phyloP scores from a whole-genome alignment of 2,797 vertebrate genomes.

The Sebastes flavidus region DNA sequence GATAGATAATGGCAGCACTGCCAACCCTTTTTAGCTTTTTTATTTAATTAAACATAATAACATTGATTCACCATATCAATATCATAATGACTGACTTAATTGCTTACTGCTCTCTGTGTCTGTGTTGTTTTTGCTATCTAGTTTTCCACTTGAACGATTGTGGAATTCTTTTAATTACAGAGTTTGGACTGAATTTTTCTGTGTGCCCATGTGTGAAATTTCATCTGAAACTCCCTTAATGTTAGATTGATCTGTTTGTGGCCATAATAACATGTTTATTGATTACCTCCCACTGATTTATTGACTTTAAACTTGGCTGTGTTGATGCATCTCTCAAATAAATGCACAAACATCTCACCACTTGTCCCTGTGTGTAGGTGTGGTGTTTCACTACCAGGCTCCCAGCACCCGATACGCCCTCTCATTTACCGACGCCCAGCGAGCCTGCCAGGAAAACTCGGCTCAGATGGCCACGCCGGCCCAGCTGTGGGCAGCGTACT shows the following conservation, averaged over 20 bases:
- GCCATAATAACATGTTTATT: not conserved
- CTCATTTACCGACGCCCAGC: conserved; percentile 85
- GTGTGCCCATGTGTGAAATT: conserved; percentile 35
- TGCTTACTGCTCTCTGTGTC: conserved; percentile 27
- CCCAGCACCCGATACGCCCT: conserved; percentile 85
- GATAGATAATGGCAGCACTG: conserved; percentile 20
- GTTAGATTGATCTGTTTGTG: conserved; percentile 32
- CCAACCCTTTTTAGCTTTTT: conserved; percentile 21
- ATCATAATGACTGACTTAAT: conserved; percentile 46
- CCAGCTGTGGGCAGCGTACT: conserved; percentile 92
- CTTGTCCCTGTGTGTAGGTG: conserved; percentile 77
- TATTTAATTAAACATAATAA: conserved; percentile 61
- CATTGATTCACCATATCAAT: conserved; percentile 50
- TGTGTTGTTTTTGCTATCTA: conserved; percentile 39
- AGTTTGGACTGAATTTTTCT: conserved; percentile 38
- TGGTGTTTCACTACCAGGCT: conserved; percentile 92
- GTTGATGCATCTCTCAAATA: not conserved
- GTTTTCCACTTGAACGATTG: conserved; percentile 59
- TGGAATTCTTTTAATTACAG: conserved; percentile 63
- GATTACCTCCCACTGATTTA: conserved; percentile 13
- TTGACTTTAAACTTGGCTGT: not conserved
- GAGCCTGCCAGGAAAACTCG: conserved; percentile 87
- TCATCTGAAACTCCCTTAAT: not conserved
- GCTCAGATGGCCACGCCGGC: conserved; percentile 86
- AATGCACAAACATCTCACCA: not conserved